Evolutionary conservation across 1,140 invertebrate species (phyloP), one percentile per base, ranked within the genome.

Genomic region (Aphidius ervi): DNA sequence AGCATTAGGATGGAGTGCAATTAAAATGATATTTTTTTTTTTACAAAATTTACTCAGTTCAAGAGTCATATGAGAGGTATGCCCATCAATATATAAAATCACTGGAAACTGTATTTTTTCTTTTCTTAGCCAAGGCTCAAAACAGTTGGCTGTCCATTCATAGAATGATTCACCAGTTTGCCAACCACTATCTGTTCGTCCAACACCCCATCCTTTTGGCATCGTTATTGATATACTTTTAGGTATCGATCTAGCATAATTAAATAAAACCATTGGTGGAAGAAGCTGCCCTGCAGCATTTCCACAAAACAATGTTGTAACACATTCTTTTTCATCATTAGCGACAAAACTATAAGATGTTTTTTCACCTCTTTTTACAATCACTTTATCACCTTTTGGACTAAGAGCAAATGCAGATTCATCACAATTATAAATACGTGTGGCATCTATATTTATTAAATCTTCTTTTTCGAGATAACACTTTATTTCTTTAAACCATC

Each of bases 101-200:
- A 75, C 59, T 56, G 71, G 68, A 50, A 63, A 63, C 48, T 64
- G 2, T 16, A 75, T 67, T 9, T 72, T 64, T 52, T 70, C 56
- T 50, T 68, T 39, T 43, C 57, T 52, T n/a, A 74, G 42, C 63
- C 72, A 71, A 10, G 65, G 62, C 48, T 69, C 46, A 61, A 80
- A 78, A 8, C 72, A 62, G 61, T 79, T 75, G 9, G 67, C 59
- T 9, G 81, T 67, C 56, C 74, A 81, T 62, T 81, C 75, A 61
- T 70, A 80, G 66, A 81, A 81, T 1, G 68, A 65, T 63, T 70
- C 67, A 37, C 52, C 61, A 9, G 62, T 77, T 75, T 77, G 79
- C 78, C 78, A 81, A 5, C 77, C 74, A 43, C 7, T 71, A 6
- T 78, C 74, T 16, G 71, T 67, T 31, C 61, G 58, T 7, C 78